Evolutionary conservation across 2,797 vertebrate genomes (phyloP).

Genomic region (Nothura maculosa): DNA sequence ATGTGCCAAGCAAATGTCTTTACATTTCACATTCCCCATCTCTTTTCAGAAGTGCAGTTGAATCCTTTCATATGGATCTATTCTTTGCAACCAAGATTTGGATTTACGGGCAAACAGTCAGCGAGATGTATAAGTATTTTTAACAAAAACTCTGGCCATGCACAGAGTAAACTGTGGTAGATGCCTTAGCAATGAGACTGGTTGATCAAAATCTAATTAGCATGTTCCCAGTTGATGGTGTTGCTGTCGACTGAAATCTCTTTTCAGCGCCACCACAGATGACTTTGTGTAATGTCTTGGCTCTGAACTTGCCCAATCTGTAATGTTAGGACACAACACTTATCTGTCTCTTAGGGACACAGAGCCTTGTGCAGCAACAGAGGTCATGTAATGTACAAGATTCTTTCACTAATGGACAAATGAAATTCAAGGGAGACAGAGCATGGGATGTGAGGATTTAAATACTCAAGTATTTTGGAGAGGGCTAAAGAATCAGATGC

Average conservation of each 20-base stretch:
- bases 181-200: background rate
- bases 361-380: background rate
- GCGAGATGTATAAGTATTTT: accelerated
- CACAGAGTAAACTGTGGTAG: background rate
- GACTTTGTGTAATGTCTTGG: background rate
- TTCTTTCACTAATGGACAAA: conserved; percentile 15
- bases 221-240: background rate
- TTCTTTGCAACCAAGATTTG: background rate
- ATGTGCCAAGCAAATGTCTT: background rate
- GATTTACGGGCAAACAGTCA: background rate
- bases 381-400: background rate
- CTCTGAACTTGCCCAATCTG: background rate
- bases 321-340: background rate
- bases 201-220: background rate
- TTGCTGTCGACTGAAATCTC: background rate
- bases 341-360: background rate
- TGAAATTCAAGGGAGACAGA: background rate
- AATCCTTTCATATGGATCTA: background rate
- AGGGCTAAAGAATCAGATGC: background rate
- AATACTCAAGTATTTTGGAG: background rate
- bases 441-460: background rate
- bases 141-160: background rate
- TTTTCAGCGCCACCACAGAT: background rate
- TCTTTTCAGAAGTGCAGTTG: background rate
- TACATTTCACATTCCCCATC: background rate